Percentiles rank a stretch among this genome's conserved stretches.
Evolutionary conservation across 2,888 invertebrate species (phyloP).

Genomic region (Osmoderma eremita): DNA sequence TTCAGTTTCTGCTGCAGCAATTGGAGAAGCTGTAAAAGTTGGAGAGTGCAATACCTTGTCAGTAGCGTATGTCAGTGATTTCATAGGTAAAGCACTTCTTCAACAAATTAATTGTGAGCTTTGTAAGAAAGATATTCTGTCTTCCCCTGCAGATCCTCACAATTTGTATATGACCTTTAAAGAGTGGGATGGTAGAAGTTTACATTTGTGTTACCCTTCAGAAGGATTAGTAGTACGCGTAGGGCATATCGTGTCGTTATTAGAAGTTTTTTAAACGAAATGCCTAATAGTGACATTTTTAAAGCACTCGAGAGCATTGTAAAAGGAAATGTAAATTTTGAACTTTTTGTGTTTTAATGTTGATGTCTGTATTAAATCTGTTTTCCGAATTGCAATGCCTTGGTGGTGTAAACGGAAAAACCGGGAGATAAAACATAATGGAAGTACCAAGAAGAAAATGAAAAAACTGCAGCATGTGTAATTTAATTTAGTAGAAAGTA

Average conservation of each 20-base stretch:
- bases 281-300: not conserved
- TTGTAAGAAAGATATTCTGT: not conserved
- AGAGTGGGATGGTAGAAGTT: not conserved
- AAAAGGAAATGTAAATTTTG: not conserved
- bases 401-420: constrained; percentile 9
- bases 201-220: too few relatives aligned
- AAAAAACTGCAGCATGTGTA: not conserved
- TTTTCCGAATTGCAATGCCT: constrained; percentile 8
- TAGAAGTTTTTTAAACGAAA: too few relatives aligned
- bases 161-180: not conserved
- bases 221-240: too few relatives aligned
- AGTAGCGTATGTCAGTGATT: constrained; percentile 6
- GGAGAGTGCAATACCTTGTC: not conserved
- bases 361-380: not conserved
- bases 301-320: not conserved
- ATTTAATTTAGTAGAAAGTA: too few relatives aligned
- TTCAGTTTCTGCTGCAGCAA: too few relatives aligned
- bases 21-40: not conserved
- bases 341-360: not conserved
- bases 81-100: not conserved
- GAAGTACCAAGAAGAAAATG: not conserved
- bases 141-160: constrained; percentile 4
- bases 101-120: not conserved
- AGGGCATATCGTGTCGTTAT: too few relatives aligned
- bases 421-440: not conserved